Evolutionary conservation across 2,113 vertebrate species (phyloP).

Genomic region (Zosterops pallidus): DNA sequence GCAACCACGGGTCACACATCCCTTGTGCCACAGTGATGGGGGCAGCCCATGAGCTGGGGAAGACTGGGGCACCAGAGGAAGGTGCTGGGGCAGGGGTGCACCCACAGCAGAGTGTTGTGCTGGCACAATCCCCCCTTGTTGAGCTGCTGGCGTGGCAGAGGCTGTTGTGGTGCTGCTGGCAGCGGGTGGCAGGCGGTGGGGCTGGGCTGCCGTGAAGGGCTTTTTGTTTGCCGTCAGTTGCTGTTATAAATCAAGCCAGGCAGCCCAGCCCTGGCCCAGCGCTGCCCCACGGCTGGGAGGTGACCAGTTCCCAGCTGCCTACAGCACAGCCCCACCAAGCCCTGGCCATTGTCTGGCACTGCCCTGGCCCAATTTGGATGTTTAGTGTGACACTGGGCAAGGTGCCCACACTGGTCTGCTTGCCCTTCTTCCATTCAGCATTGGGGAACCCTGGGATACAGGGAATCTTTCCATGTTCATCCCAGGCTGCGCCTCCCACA

Average conservation of each 20-base stretch:
- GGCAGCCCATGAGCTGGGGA: neutral
- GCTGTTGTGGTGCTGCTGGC: neutral
- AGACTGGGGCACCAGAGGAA: neutral
- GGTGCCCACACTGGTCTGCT: neutral
- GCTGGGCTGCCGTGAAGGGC: conserved; percentile 38
- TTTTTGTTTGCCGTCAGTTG: conserved; percentile 65
- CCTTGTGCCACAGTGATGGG: neutral
- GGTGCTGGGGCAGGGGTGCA: neutral
- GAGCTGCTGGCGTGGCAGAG: neutral
- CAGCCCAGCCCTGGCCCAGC: neutral
- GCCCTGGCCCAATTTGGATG: fast-evolving
- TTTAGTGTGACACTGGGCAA: fast-evolving
- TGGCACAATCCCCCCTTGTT: conserved; percentile 29
- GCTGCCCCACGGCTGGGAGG: neutral
- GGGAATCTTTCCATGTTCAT: neutral
- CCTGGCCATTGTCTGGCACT: fast-evolving
- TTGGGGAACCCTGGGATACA: neutral
- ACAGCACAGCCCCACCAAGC: neutral
- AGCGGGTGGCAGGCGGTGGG: conserved; percentile 13
- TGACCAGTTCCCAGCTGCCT: fast-evolving
- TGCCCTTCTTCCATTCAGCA: neutral
- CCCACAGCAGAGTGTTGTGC: neutral
- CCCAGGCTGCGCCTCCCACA: neutral
- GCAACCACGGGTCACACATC: fast-evolving
- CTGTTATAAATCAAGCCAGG: conserved; percentile 60